A percentile compares a stretch with the other conserved stretches of the same genome.
Conservation (phyloP, 1,140 invertebrate species). For the Macrotrachela quadricornifera region DNA sequence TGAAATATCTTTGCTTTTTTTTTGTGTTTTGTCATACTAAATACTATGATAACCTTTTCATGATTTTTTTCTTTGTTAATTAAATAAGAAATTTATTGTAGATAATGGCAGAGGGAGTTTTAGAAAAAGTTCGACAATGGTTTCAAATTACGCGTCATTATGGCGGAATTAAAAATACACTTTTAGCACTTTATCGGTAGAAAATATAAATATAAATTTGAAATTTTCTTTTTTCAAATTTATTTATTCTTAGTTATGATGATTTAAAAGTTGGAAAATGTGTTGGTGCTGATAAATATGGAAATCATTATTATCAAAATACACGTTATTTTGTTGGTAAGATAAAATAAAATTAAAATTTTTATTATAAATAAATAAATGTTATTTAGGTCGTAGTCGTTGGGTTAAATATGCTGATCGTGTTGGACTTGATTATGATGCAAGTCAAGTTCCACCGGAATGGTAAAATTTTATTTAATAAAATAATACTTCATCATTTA, state of each 20-base stretch:
- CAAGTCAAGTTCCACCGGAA: conserved; percentile 66
- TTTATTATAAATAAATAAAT: not conserved
- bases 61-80: no score
- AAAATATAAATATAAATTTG: no score
- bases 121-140: no score
- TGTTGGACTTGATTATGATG: conserved; percentile 65
- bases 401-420: conserved; percentile 70
- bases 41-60: no score
- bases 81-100: no score
- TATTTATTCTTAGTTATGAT: conserved; percentile 32
- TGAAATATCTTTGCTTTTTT: no score
- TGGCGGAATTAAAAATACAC: no score
- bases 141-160: no score
- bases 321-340: conserved; percentile 59
- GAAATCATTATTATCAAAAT: conserved; percentile 90
- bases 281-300: conserved; percentile 79
- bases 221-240: no score
- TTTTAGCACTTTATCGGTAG: no score
- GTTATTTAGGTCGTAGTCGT: conserved; percentile 49
- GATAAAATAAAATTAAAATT: conserved; percentile 1
- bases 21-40: no score
- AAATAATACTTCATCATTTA: conserved; percentile 14
- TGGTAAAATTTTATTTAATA: conserved; percentile 43
- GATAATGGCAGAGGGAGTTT: no score
- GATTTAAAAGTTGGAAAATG: conserved; percentile 58